Conservation (phyloP, 2,888 invertebrate species). For the Lycocerus yunnanus region DNA sequence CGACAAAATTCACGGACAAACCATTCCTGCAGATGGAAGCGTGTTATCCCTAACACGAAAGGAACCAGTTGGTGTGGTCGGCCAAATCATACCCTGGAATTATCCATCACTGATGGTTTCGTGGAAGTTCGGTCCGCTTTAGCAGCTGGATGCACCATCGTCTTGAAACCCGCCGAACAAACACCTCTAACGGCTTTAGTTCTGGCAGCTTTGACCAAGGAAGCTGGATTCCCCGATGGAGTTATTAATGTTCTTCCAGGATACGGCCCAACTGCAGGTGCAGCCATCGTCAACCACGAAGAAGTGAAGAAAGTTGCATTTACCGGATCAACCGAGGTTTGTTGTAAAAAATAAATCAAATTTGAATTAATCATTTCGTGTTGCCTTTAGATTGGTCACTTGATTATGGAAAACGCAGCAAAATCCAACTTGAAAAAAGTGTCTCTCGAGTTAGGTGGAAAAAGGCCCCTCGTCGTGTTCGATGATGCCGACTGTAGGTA, state of each 20-base stretch:
- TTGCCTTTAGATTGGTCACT: constrained; percentile 59
- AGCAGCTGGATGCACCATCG: constrained; percentile 72
- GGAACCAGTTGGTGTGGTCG: constrained; percentile 80
- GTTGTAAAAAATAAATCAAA: not conserved
- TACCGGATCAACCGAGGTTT: constrained; percentile 74
- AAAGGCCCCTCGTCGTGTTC: constrained; percentile 84
- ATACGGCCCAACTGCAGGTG: constrained; percentile 75
- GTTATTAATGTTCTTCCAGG: constrained; percentile 80
- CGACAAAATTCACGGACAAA: constrained; percentile 85
- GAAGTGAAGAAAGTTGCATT: constrained; percentile 80
- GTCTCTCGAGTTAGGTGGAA: constrained; percentile 86
- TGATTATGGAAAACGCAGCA: constrained; percentile 69
- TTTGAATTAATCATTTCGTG: not conserved
- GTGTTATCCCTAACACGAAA: constrained; percentile 68
- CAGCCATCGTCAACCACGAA: constrained; percentile 69
- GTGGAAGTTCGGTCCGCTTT: constrained; percentile 78
- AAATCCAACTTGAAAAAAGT: constrained; percentile 80
- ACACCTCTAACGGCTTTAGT: constrained; percentile 80
- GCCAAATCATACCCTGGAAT: constrained; percentile 84
- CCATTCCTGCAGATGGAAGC: constrained; percentile 74
- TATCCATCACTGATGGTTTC: constrained; percentile 78
- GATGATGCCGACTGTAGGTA: constrained; percentile 77
- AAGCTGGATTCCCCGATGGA: constrained; percentile 81
- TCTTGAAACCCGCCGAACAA: constrained; percentile 85
- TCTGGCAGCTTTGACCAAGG: constrained; percentile 71